Evolutionary conservation across 2,113 vertebrate genomes (phyloP), one percentile per base, ranked within the genome.

Genomic region (Rallus limicola): DNA sequence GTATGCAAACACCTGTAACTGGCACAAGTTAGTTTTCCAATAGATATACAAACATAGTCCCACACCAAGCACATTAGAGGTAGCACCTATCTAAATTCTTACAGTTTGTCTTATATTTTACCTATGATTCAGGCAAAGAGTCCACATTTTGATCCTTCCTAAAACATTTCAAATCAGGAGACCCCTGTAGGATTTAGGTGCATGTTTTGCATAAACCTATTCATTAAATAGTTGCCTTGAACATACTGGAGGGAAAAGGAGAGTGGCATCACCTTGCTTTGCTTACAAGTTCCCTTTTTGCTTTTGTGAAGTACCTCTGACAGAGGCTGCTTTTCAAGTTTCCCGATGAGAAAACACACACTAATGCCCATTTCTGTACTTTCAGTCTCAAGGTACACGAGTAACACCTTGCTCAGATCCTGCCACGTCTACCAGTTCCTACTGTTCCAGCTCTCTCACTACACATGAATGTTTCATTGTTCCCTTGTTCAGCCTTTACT

Each of bases 381-480:
- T 76, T 26, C 34, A 59, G 6, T 50, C 65, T 92, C 58, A 48
- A 78, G 90, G 74, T 85, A 78, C 68, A 59, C 81, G 82, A 92
- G 86, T 86, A 90, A 90, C 92, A 92, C 88, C 92, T 94, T 93
- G 58, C 92, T 86, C 76, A 58, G 80, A 92, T 90, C 82, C 80
- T 96, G 93, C 90, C 95, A 92, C 6, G 1, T 71, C 89, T 60
- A 62, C 88, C 86, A 62, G 65, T 63, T 92, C 82, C 65, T 38
- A 31, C 56, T 78, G 60, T 90, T 92, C 68, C 13, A 86, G 85
- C 60, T 77, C 62, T 52, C 93, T 59, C 85, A 64, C 25, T 24
- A 26, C 38, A 42, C 62, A 83, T 59, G 58, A 93, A 64, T 90
- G 95, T 96, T 95, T 58, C 90, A 90, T 88, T 94, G 88, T 92